Percentiles rank a stretch among this genome's conserved stretches.
These are phyloP conservation scores for Hirudo medicinalis DNA, from an alignment of 1,140 invertebrate genomes.

Conservation along the genomic window DNA sequence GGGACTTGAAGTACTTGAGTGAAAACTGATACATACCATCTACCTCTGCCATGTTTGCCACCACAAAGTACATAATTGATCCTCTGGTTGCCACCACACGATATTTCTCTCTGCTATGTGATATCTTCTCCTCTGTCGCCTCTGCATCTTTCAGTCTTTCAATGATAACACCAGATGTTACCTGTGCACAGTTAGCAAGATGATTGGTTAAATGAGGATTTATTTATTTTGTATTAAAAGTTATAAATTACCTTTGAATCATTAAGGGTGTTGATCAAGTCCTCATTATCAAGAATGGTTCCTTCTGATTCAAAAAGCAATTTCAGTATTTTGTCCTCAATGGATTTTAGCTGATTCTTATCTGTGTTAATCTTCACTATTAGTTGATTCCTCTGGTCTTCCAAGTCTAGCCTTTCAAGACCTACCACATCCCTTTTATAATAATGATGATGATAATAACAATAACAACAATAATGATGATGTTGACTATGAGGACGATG, in stretches of 20 bases:
- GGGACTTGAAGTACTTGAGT: slow-evolving; percentile 69
- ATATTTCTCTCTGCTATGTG: slow-evolving; percentile 38
- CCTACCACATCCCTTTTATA: slow-evolving; percentile 37
- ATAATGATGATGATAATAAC: no score
- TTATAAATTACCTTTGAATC: slow-evolving; percentile 36
- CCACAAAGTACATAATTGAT: slow-evolving; percentile 43
- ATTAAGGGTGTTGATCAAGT: slow-evolving; percentile 39
- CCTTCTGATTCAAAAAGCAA: slow-evolving; percentile 41
- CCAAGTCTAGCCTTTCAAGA: slow-evolving; percentile 64
- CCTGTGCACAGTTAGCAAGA: slow-evolving; percentile 24
- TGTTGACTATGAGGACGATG: no score
- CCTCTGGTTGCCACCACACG: slow-evolving; percentile 37
- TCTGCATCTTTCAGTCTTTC: slow-evolving; percentile 65
- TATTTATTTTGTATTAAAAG: no score
- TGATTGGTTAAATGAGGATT: no score
- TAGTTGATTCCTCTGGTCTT: slow-evolving; percentile 60
- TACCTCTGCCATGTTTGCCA: slow-evolving; percentile 41
- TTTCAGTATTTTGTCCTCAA: slow-evolving; percentile 44
- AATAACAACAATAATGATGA: no score
- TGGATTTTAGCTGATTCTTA: slow-evolving; percentile 60
- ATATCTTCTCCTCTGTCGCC: slow-evolving; percentile 51
- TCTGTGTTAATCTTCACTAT: slow-evolving; percentile 69
- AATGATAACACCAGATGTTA: slow-evolving; percentile 49
- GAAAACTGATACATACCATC: slow-evolving; percentile 51
- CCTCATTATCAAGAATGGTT: slow-evolving; percentile 41